Evolutionary conservation across 2,113 vertebrate species (phyloP).

Genomic region (Sorex araneus): DNA sequence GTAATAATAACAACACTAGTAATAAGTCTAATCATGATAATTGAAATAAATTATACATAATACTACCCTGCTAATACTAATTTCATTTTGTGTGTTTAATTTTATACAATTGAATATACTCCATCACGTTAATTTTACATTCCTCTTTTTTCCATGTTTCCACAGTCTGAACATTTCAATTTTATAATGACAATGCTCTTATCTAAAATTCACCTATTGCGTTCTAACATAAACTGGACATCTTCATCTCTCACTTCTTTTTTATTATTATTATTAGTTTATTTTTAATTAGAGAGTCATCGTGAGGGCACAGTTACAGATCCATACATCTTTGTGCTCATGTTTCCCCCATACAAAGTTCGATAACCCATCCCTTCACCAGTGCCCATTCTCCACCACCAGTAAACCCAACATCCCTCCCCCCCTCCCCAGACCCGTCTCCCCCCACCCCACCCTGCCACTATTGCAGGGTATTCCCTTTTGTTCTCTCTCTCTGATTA

Average conservation of each 20-base stretch:
- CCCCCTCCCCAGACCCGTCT: too few species aligned
- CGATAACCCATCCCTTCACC: too few species aligned
- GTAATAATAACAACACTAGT: not conserved
- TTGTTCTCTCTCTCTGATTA: too few species aligned
- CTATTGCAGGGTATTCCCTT: too few species aligned
- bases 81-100: conserved; percentile 47
- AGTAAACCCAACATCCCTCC: too few species aligned
- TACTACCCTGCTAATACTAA: not conserved
- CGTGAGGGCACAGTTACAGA: too few species aligned
- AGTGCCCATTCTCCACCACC: too few species aligned
- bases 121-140: conserved; percentile 6
- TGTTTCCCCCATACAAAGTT: too few species aligned
- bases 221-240: not conserved
- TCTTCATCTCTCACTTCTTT: conserved; percentile 24
- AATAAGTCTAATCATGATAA: not conserved
- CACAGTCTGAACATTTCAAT: conserved; percentile 35
- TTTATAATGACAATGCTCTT: conserved; percentile 46
- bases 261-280: too few species aligned
- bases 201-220: conserved; percentile 40
- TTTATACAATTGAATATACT: not conserved
- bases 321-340: too few species aligned
- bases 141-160: conserved; percentile 27
- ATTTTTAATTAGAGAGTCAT: too few species aligned
- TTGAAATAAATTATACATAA: not conserved
- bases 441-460: too few species aligned